A percentile compares a stretch with the other conserved stretches of the same genome.
Conservation (phyloP, 2,888 invertebrate genomes). For the Trachelus iudaicus region DNA sequence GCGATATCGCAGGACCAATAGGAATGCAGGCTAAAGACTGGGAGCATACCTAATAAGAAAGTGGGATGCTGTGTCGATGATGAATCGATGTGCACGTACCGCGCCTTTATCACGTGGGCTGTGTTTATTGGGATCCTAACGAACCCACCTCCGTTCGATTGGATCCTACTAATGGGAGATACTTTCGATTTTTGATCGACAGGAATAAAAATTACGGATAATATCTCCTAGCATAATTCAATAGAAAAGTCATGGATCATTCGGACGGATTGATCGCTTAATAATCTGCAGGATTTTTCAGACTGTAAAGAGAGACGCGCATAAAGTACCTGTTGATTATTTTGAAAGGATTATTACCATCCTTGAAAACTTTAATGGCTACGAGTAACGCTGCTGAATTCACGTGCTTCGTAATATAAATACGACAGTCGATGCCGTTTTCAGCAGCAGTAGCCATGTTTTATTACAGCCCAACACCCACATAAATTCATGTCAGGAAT, state of each 20-base stretch:
- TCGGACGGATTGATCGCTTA: neutral
- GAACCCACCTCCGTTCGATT: neutral
- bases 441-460: neutral
- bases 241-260: neutral
- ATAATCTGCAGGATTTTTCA: neutral
- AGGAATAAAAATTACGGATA: neutral
- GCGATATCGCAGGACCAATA: neutral
- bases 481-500: neutral
- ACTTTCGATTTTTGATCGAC: neutral
- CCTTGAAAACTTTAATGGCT: neutral
- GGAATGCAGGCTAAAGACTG: neutral
- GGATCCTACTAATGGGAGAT: neutral
- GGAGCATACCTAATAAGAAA: neutral
- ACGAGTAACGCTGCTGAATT: neutral
- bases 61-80: slow-evolving; percentile 1
- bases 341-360: neutral
- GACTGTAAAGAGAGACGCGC: neutral
- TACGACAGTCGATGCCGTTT: neutral
- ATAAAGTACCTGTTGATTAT: neutral
- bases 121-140: neutral
- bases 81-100: neutral
- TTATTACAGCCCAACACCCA: neutral
- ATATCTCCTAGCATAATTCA: neutral
- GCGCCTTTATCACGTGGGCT: slow-evolving; percentile 1
- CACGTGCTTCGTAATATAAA: neutral